These are phyloP conservation scores for Leptocoma aspasia DNA, from an alignment of 2,113 vertebrate genomes.

Conservation along the genomic window DNA sequence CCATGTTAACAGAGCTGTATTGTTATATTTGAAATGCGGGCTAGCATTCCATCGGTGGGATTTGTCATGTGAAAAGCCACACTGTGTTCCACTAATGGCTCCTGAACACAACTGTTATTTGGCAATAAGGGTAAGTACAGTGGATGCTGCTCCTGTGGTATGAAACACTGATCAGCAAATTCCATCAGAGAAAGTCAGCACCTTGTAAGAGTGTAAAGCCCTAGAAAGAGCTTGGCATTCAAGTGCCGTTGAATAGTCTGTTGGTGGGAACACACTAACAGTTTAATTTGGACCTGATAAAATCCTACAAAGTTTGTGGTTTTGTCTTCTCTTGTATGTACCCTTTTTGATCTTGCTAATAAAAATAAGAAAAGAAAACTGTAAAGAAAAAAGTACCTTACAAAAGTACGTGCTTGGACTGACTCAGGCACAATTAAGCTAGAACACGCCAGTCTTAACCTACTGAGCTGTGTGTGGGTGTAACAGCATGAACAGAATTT, in stretches of 20 bases:
- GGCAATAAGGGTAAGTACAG: not conserved
- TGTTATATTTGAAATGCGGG: not conserved
- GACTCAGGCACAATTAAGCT: constrained; percentile 41
- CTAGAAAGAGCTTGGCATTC: constrained; percentile 29
- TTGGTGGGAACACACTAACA: constrained; percentile 1
- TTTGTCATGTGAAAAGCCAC: constrained; percentile 8
- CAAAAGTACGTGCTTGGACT: constrained; percentile 50
- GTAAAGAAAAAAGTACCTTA: constrained; percentile 41
- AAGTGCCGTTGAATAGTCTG: constrained; percentile 36
- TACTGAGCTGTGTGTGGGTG: constrained; percentile 46
- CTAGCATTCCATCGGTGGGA: not conserved
- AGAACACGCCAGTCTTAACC: constrained; percentile 44
- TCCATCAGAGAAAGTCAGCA: constrained; percentile 1
- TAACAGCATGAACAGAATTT: constrained; percentile 62
- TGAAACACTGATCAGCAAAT: not conserved
- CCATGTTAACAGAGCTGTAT: not conserved
- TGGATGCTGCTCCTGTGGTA: not conserved
- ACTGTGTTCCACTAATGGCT: not conserved
- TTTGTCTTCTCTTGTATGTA: constrained; percentile 20
- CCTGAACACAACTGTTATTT: not conserved
- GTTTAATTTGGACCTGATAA: constrained; percentile 41
- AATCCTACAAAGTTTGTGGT: constrained; percentile 23
- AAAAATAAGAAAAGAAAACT: constrained; percentile 38
- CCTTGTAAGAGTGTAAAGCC: constrained; percentile 44
- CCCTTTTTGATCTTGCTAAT: constrained; percentile 44